Base-by-base conservation (phyloP, 2,113 vertebrate genomes). In the Oncorhynchus mykiss region DNA sequence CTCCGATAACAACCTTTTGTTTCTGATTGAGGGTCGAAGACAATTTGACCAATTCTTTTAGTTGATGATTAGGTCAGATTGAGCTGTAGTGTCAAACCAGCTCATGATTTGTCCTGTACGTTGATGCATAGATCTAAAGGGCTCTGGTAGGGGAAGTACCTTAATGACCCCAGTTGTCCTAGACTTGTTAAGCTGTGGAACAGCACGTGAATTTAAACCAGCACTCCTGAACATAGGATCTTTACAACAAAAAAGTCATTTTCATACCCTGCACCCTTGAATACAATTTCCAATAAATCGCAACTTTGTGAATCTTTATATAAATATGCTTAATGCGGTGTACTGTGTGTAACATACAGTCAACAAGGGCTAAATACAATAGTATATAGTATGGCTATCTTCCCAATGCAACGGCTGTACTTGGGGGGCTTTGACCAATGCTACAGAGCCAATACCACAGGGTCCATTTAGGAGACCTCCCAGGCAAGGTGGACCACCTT, bases 311-410 rank as follows among this genome's bases (percentile, higher is more conserved):
- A 34, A 57, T 72, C 70, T 54, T 73, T 67, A 49, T 74, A 70
- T 48, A 70, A 57, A 75, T 14, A 73, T 18, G 72, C 34, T 77
- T 67, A 39, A 39, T 39, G 8, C 8, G 8, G 39, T 39, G 39
- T 72, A 67, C 49, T 51, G 49, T 73, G 59, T 75, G 18, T 62
- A 72, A 62, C 57, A 67, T 65, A 39, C 6, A 84, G 27, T 71
- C 48, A n/a, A 62, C 29, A 79, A 71, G 51, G 29, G 25, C 18
- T 67, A 60, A 45, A 13, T 51, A n/a, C 34, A n/a, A 13, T 3
- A 6, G 16, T 72, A 72, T 9, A 14, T 70, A 7, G 70, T 83
- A 87, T 89, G 86, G 90, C 87, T 86, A 69, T 88, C 71, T 72
- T 83, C 75, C 66, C 8, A 45, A 12, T 1, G 39, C 9, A 79